Evolutionary conservation across 53 echinoderm and acorn worm genomes (phyloP).

Genomic region (Holothuria leucospilota): DNA sequence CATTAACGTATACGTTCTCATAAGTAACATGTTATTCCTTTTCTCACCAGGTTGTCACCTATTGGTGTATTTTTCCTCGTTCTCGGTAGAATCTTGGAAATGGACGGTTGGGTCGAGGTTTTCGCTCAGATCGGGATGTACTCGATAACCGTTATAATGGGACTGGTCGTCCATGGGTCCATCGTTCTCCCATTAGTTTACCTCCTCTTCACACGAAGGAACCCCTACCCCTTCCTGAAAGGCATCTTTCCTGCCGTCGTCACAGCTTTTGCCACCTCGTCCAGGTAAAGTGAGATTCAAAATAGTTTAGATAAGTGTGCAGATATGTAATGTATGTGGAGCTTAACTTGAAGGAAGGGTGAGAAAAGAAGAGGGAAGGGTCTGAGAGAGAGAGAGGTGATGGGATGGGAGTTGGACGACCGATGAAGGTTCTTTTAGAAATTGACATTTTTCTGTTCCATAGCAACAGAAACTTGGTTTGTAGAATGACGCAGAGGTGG

Average conservation of each 20-base stretch:
- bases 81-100: constrained; percentile 79
- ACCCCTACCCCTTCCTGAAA: constrained; percentile 75
- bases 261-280: constrained; percentile 89
- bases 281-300: constrained; percentile 66
- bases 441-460: too few relatives aligned
- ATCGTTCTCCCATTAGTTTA: constrained; percentile 79
- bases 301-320: too few relatives aligned
- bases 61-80: constrained; percentile 92
- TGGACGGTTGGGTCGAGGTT: constrained; percentile 86
- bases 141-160: constrained; percentile 84
- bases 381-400: too few relatives aligned
- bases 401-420: too few relatives aligned
- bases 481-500: too few relatives aligned
- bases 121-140: constrained; percentile 92
- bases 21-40: not conserved
- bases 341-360: too few relatives aligned
- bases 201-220: constrained; percentile 75
- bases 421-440: too few relatives aligned
- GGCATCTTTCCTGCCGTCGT: constrained; percentile 85
- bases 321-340: too few relatives aligned
- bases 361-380: too few relatives aligned
- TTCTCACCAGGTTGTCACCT: constrained; percentile 79
- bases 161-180: constrained; percentile 83
- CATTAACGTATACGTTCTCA: not conserved
- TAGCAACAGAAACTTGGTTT: too few relatives aligned